These are phyloP conservation scores for Rhyzopertha dominica DNA, from an alignment of 1,140 invertebrate genomes.

Conservation along the genomic window DNA sequence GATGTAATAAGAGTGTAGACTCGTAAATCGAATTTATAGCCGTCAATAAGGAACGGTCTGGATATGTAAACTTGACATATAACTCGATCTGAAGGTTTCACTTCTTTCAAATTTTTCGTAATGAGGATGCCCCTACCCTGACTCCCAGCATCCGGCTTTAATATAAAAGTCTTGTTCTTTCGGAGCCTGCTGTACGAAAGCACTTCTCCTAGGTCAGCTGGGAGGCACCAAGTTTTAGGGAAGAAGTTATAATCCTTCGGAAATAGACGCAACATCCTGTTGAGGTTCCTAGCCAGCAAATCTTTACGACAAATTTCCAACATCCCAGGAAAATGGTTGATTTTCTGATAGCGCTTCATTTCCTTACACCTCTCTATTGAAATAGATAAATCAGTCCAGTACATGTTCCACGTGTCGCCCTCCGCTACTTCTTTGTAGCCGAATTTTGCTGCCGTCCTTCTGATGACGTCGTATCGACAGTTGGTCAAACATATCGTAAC, in stretches of 20 bases:
- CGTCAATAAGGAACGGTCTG: constrained; percentile 84
- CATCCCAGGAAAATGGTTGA: constrained; percentile 92
- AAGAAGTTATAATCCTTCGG: constrained; percentile 88
- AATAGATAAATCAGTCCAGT: constrained; percentile 82
- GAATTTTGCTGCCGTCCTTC: constrained; percentile 62
- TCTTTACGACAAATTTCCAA: constrained; percentile 85
- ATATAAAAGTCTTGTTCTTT: constrained; percentile 75
- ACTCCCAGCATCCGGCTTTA: constrained; percentile 83
- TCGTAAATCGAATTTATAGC: constrained; percentile 95
- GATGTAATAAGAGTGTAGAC: constrained; percentile 92
- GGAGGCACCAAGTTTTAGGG: constrained; percentile 90
- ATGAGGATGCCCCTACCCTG: constrained; percentile 83
- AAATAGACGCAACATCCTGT: constrained; percentile 78
- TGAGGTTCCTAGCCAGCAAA: constrained; percentile 76
- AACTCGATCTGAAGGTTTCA: constrained; percentile 71
- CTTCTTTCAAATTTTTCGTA: constrained; percentile 68
- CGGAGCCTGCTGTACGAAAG: constrained; percentile 58
- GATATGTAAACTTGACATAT: constrained; percentile 78
- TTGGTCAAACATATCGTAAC: constrained; percentile 63
- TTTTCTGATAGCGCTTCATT: constrained; percentile 85
- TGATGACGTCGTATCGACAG: constrained; percentile 70
- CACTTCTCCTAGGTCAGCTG: constrained; percentile 70
- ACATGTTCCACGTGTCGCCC: constrained; percentile 80
- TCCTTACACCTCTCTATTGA: constrained; percentile 78
- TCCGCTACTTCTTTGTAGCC: constrained; percentile 77